Percentiles rank a stretch among this genome's conserved stretches.
Evolutionary conservation across 2,797 vertebrate genomes (phyloP).

Genomic region (Linurgus olivaceus): DNA sequence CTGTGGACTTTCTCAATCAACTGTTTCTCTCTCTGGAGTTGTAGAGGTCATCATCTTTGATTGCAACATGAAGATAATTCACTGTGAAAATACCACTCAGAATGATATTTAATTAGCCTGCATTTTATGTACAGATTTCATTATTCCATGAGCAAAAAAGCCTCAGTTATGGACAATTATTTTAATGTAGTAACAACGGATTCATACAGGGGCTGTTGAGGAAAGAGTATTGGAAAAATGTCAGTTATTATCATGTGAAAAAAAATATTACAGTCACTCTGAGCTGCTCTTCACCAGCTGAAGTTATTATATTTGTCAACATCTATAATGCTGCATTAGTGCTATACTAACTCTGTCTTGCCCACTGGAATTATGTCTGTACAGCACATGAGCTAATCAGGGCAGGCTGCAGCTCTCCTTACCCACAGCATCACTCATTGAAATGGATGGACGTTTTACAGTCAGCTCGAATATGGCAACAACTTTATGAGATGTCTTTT

Average conservation of each 20-base stretch:
- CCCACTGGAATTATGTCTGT: background rate
- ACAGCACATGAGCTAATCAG: background rate
- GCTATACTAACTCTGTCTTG: background rate
- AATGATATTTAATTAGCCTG: background rate
- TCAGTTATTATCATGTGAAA: background rate
- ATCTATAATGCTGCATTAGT: background rate
- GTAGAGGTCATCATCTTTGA: background rate
- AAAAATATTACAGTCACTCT: background rate
- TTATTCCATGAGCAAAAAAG: background rate
- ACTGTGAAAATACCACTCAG: background rate
- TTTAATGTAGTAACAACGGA: background rate
- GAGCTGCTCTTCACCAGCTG: background rate
- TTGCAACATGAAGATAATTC: background rate
- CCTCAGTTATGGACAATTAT: background rate
- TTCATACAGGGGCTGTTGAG: background rate
- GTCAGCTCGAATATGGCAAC: background rate
- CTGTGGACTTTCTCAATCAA: background rate
- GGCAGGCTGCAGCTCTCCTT: background rate
- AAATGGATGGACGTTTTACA: background rate
- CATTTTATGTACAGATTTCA: background rate
- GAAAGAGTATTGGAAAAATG: background rate
- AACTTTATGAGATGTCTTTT: background rate
- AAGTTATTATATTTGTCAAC: constrained; percentile 20
- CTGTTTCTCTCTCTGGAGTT: background rate
- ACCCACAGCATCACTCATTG: background rate